Base-by-base conservation (phyloP, 2,888 invertebrate species). In the Trilocha varians region DNA sequence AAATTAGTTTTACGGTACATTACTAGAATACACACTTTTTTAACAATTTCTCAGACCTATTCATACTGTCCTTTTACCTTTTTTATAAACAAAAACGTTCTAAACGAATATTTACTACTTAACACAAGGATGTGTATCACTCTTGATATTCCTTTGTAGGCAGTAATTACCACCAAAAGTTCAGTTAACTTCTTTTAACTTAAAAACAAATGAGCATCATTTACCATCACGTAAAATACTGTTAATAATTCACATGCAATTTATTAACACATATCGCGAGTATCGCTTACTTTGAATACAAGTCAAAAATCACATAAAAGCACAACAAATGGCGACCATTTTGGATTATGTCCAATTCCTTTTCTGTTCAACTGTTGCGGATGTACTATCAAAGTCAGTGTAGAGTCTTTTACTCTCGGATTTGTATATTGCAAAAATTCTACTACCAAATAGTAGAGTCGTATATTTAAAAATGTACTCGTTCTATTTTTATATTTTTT, bases 241-340 rank as follows among this genome's bases (percentile, higher is more conserved):
- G 11, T 25, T 25, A 25, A 11, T 11, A 3, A 25, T 25, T 25
- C 25, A 11, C 11, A 25, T 1, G 11, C 25, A 25, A 25, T 11
- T 25, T 5, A 25, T 9, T 25, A 25, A 25, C 25, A 25, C 18
- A 34, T 42, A 44, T 36, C 13, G 18, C 32, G 34, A 16, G 13
- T 44, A 46, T 43, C 42, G 66, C 68, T 71, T 58, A 69, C 69
- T 49, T 62, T 55, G 17, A 47, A 36, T 47, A 52, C 59, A 60
- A 59, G 59, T 55, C 61, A 67, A 62, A 68, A 70, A 63, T 75
- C 70, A 74, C 70, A 61, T 53, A 59, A 66, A 77, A 84, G 82
- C 85, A 87, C 86, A 87, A 87, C 86, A 86, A 87, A 86, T 84
- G 83, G 60, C 82, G 75, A 80, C 87, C 87, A 87, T 87, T 78